phyloP scores from a whole-genome alignment of 2,888 invertebrate species.

The Chloromyia formosa region DNA sequence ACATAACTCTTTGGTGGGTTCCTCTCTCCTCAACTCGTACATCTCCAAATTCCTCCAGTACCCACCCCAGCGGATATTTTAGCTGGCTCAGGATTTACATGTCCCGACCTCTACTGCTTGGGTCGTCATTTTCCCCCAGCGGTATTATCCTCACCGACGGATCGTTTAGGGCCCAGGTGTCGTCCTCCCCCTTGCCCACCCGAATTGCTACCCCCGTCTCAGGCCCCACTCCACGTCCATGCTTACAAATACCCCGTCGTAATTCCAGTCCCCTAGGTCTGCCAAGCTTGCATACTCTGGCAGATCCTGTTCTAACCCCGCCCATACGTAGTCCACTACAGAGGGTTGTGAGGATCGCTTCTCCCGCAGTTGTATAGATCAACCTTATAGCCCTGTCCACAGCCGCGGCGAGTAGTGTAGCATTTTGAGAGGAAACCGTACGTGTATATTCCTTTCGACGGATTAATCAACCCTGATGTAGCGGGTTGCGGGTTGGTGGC shows the following conservation, averaged over 20 bases:
- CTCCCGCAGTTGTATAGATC: too few relatives aligned
- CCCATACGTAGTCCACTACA: not conserved
- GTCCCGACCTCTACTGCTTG: not conserved
- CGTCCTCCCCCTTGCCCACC: too few relatives aligned
- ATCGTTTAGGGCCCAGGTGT: too few relatives aligned
- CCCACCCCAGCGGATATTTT: not conserved
- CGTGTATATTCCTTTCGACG: not conserved
- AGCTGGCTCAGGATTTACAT: not conserved
- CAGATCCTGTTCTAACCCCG: too few relatives aligned
- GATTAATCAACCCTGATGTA: not conserved
- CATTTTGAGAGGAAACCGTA: not conserved
- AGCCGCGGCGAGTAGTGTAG: not conserved
- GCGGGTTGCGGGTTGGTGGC: conserved; percentile 3
- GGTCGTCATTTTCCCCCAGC: too few relatives aligned
- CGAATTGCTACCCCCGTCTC: too few relatives aligned
- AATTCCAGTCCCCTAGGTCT: too few relatives aligned
- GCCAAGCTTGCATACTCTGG: too few relatives aligned
- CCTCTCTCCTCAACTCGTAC: not conserved
- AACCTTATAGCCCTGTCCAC: conserved; percentile 13
- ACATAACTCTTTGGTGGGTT: not conserved
- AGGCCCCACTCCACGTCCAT: too few relatives aligned
- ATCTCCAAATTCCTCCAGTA: not conserved
- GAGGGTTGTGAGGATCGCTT: not conserved
- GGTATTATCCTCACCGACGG: too few relatives aligned
- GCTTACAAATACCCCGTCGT: too few relatives aligned